Percentiles rank a stretch among this genome's conserved stretches.
These are phyloP conservation scores for Galerucella nymphaeae DNA, from an alignment of 2,888 invertebrate species.

Conservation along the genomic window DNA sequence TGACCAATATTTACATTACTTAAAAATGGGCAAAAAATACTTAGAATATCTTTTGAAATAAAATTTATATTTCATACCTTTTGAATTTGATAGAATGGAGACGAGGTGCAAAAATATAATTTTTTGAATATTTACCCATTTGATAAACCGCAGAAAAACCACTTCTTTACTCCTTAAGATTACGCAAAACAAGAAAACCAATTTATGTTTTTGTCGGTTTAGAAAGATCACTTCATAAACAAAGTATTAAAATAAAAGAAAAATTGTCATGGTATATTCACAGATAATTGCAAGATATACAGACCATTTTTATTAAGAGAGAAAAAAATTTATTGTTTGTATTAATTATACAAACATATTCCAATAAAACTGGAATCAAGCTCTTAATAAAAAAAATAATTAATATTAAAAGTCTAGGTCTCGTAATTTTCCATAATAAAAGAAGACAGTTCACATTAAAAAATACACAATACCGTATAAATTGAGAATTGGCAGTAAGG, in stretches of 20 bases:
- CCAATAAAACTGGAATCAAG: slow-evolving; percentile 67
- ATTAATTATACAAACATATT: slow-evolving; percentile 60
- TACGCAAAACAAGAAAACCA: slow-evolving; percentile 10
- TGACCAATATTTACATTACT: no score
- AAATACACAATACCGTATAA: slow-evolving; percentile 62
- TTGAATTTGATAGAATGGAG: no score
- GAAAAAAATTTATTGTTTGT: slow-evolving; percentile 55
- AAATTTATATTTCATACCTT: no score
- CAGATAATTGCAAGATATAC: slow-evolving; percentile 53
- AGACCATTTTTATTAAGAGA: slow-evolving; percentile 55
- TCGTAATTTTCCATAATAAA: slow-evolving; percentile 48
- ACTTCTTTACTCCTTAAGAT: no score
- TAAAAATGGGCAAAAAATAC: no score
- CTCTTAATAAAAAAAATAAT: slow-evolving; percentile 50
- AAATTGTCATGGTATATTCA: slow-evolving; percentile 51
- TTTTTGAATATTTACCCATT: no score
- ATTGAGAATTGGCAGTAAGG: slow-evolving; percentile 1
- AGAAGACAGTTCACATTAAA: slow-evolving; percentile 63
- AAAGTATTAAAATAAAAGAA: slow-evolving; percentile 43
- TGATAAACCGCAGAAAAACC: no score
- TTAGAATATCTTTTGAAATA: no score
- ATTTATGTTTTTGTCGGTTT: neutral
- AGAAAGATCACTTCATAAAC: slow-evolving; percentile 27
- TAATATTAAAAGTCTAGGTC: slow-evolving; percentile 45
- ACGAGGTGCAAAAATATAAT: no score